A percentile compares a stretch with the other conserved stretches of the same genome.
These are phyloP conservation scores for Metopolophium dirhodum DNA, from an alignment of 1,140 invertebrate species.

Conservation along the genomic window DNA sequence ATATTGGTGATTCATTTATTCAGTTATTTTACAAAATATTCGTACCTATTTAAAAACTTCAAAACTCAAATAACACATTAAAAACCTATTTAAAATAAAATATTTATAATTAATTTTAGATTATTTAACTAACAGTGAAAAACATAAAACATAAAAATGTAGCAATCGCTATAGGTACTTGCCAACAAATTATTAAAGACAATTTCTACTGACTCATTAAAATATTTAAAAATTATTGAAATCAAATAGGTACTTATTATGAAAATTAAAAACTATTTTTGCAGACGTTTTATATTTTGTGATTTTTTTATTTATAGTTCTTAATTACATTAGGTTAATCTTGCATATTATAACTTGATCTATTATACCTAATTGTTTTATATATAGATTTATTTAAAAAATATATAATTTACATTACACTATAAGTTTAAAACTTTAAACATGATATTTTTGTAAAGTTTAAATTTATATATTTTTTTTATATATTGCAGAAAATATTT, in stretches of 20 bases:
- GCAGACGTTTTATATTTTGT: too few species aligned
- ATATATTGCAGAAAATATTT: background rate
- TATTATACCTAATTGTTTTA: too few species aligned
- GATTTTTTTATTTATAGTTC: too few species aligned
- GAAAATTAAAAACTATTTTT: background rate
- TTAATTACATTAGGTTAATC: too few species aligned
- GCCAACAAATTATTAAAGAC: background rate
- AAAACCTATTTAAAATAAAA: too few species aligned
- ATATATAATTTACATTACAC: background rate
- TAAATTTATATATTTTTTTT: background rate
- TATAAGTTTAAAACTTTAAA: background rate
- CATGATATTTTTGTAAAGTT: background rate
- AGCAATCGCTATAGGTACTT: background rate
- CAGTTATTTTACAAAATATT: too few species aligned
- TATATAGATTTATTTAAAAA: background rate
- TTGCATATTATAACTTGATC: too few species aligned
- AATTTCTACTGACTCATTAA: background rate
- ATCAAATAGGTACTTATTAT: background rate
- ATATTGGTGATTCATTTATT: too few species aligned
- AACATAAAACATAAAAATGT: background rate
- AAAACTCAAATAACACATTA: too few species aligned
- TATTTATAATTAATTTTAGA: background rate
- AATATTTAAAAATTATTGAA: background rate
- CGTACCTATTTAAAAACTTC: too few species aligned
- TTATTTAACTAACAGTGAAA: background rate